Base-by-base conservation (phyloP, 2,888 invertebrate species). In the Thalpophila matura region DNA sequence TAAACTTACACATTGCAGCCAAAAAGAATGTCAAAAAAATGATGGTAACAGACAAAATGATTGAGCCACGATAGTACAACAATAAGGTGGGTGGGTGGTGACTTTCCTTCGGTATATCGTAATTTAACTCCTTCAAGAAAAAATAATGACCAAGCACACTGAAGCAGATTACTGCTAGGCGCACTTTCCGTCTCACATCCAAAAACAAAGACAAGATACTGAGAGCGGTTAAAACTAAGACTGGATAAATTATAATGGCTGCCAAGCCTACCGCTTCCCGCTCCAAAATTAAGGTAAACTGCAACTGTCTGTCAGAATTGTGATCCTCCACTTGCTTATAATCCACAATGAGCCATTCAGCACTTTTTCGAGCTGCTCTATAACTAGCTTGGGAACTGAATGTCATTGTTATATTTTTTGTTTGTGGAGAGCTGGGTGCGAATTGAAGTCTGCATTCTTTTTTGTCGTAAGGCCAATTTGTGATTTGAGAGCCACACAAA, bases 401-500 rank as follows among this genome's bases (percentile, higher is more conserved):
- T 16, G 33, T 31, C 3, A 66, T 5, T 22, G 14, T 27, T 14
- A 31, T 26, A 40, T 31, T 18, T 60, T 4, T 12, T 12, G 18
- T 12, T 9, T 24, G 14, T 1, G 4, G 10, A 1, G 37, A n/a
- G 12, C 20, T 38, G 0, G 58, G 5, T 1, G 70, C 73, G n/a
- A 83, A 77, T 14, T 66, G 72, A 9, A 82, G 56, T 0, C 55
- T 67, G 47, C 90, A 90, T n/a, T 74, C 74, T 46, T 86, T 84
- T 0, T 63, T 51, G 24, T 88, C 85, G 38, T 83, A 84, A 0
- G 90, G 85, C 88, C 89, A 90, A 16, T 87, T 72, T 0, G 42
- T 71, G 0, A 87, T 53, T 20, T 83, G 77, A 0, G 81, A 56
- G 0, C 35, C 53, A 38, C 89, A 89, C 2, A 18, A 51, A 0